phyloP scores from a whole-genome alignment of 2,113 vertebrate genomes.

The Turdus rufiventris region DNA sequence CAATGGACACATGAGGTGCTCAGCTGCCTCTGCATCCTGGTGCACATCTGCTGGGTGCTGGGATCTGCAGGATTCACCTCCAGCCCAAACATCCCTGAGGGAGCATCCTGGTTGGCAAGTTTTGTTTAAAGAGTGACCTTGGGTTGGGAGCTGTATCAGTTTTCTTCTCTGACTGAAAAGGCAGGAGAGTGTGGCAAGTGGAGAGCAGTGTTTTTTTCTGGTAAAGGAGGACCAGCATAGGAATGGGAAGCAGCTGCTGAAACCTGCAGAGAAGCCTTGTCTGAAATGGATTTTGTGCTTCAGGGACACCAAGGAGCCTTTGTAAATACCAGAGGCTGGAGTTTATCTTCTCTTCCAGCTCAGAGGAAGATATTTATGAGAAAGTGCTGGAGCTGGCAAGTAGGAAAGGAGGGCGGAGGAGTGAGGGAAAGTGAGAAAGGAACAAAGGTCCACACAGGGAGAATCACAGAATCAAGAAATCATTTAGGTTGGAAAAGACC shows the following conservation, averaged over 20 bases:
- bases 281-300: neutral
- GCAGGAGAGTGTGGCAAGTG: neutral
- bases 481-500: neutral
- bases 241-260: neutral
- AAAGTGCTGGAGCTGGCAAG: neutral
- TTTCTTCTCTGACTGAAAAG: neutral
- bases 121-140: neutral
- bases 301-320: neutral
- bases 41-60: neutral
- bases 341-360: neutral
- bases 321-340: neutral
- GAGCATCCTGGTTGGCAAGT: neutral
- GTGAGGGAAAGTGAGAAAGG: neutral
- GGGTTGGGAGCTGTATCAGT: neutral
- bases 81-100: neutral
- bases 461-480: neutral
- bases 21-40: neutral
- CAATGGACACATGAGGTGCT: rapidly evolving
- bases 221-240: neutral
- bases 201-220: neutral
- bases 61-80: neutral
- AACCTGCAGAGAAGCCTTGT: neutral
- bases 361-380: rapidly evolving
- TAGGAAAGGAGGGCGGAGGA: neutral
- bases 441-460: neutral